These are phyloP conservation scores for Dreissena polymorpha DNA, from an alignment of 1,140 invertebrate species.

Conservation along the genomic window DNA sequence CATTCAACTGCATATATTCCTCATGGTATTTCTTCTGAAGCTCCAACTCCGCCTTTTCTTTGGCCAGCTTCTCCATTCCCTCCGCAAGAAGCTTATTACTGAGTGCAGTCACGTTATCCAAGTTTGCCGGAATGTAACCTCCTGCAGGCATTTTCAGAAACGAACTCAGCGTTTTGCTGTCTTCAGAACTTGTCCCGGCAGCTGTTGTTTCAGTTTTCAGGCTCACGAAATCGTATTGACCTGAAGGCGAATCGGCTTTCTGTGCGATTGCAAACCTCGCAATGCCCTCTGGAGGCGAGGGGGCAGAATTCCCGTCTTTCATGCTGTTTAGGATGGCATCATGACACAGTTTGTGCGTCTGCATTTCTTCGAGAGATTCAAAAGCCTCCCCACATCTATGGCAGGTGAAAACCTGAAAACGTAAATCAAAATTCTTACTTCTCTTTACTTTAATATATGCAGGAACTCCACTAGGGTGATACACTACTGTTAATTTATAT, in stretches of 20 bases:
- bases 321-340: conserved; percentile 55
- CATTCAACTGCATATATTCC: conserved; percentile 32
- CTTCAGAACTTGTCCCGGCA: conserved; percentile 9
- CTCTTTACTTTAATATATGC: too few relatives aligned
- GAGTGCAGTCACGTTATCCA: conserved; percentile 38
- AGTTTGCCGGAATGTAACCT: conserved; percentile 31
- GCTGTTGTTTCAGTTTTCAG: conserved; percentile 25
- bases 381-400: conserved; percentile 71
- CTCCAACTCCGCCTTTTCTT: conserved; percentile 41
- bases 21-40: conserved; percentile 46
- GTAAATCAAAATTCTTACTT: too few relatives aligned
- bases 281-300: conserved; percentile 36
- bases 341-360: conserved; percentile 65
- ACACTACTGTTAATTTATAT: too few relatives aligned
- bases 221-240: conserved; percentile 23
- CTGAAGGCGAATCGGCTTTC: conserved; percentile 19
- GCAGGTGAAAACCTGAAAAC: conserved; percentile 64
- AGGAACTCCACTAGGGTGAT: too few relatives aligned
- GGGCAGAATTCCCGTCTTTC: conserved; percentile 47
- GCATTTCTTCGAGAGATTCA: conserved; percentile 63
- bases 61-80: conserved; percentile 31
- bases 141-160: conserved; percentile 39
- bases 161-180: conserved; percentile 6
- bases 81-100: conserved; percentile 33
- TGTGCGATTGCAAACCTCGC: conserved; percentile 66